Evolutionary conservation across 2,888 invertebrate genomes (phyloP).

Genomic region (Falcaria lacertinaria): DNA sequence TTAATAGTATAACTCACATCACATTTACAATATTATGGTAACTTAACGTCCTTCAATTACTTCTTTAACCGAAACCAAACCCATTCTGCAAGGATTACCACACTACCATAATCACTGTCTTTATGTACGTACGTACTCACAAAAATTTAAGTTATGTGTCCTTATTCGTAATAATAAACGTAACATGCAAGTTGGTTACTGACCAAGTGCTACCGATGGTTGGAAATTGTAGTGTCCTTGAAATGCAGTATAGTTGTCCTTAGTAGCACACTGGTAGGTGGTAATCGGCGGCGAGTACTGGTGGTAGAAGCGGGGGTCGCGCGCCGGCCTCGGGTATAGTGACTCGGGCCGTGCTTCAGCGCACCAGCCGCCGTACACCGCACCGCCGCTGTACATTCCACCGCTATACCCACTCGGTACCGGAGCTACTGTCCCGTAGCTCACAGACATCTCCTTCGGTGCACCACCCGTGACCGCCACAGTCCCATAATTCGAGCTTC

Average conservation of each 20-base stretch:
- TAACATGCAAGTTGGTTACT: constrained; percentile 29
- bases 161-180: constrained; percentile 6
- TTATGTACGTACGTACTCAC: too few species aligned
- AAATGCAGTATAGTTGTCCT: constrained; percentile 70
- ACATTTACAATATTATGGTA: constrained; percentile 47
- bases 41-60: constrained; percentile 25
- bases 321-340: constrained; percentile 48
- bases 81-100: background rate
- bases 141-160: too few species aligned
- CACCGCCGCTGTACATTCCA: constrained; percentile 42
- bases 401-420: constrained; percentile 38
- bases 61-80: background rate
- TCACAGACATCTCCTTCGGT: constrained; percentile 46
- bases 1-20: constrained; percentile 30
- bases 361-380: constrained; percentile 56
- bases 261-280: constrained; percentile 68
- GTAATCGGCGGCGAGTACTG: constrained; percentile 57
- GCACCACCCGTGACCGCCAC: constrained; percentile 38
- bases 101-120: too few species aligned
- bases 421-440: constrained; percentile 53
- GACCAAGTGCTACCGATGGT: constrained; percentile 69
- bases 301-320: constrained; percentile 62
- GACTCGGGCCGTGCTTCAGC: constrained; percentile 59
- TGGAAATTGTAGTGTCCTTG: constrained; percentile 74
- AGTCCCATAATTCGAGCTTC: constrained; percentile 58